These are phyloP conservation scores for Sprattus sprattus DNA, from an alignment of 2,113 vertebrate species.

Conservation along the genomic window DNA sequence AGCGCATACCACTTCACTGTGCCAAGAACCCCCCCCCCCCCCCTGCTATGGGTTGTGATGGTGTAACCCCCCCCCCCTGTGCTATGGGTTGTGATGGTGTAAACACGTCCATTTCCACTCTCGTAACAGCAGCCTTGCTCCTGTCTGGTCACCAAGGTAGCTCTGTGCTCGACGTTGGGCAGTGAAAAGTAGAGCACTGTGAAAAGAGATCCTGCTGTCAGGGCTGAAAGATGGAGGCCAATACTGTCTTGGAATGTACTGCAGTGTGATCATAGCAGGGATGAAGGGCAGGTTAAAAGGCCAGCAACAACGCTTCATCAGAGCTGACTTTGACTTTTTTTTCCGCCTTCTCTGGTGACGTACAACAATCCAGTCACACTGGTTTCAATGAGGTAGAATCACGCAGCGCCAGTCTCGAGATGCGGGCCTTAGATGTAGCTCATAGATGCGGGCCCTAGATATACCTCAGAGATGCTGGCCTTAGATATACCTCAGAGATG, in stretches of 20 bases:
- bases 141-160: neutral
- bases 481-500: neutral
- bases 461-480: neutral
- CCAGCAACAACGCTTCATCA: neutral
- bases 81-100: neutral
- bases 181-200: neutral
- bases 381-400: neutral
- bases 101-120: neutral
- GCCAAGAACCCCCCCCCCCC: neutral
- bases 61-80: neutral
- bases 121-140: neutral
- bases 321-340: neutral
- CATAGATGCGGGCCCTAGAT: neutral
- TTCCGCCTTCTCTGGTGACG: neutral
- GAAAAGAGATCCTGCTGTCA: neutral
- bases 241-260: too few species aligned
- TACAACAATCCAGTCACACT: neutral
- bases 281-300: neutral
- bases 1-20: neutral
- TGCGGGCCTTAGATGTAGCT: neutral
- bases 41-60: neutral
- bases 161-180: neutral
- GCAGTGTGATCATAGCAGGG: neutral
- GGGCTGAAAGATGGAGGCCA: neutral
- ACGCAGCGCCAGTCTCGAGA: neutral